A percentile compares a stretch with the other conserved stretches of the same genome.
phyloP scores from a whole-genome alignment of 2,797 vertebrate species.

The Cossypha niveicapilla region DNA sequence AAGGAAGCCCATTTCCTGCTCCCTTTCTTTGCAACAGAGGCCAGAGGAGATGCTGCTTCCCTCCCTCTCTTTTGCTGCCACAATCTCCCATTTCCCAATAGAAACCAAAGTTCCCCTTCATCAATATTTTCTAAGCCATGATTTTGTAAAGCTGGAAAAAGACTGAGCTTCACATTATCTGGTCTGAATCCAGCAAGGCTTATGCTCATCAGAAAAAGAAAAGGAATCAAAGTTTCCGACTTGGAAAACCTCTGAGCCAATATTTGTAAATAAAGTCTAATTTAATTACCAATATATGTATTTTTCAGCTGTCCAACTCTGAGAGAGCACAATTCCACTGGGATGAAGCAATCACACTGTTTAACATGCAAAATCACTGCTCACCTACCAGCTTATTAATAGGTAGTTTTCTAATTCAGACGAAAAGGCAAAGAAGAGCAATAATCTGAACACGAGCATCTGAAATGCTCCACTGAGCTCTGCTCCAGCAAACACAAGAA shows the following conservation, averaged over 20 bases:
- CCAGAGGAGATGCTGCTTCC: background rate
- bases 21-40: background rate
- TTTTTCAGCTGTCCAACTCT: background rate
- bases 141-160: background rate
- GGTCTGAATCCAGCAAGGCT: background rate
- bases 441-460: background rate
- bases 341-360: background rate
- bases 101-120: background rate
- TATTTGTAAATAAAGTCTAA: slow-evolving; percentile 15
- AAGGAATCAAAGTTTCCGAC: background rate
- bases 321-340: background rate
- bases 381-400: background rate
- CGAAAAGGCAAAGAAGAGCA: background rate
- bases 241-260: background rate
- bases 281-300: background rate
- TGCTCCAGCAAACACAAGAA: background rate
- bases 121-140: background rate
- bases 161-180: background rate
- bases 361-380: background rate
- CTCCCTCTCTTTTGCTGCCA: background rate
- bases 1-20: background rate
- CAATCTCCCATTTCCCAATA: background rate
- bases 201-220: background rate
- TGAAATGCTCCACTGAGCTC: slow-evolving; percentile 14
- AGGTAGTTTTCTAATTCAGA: background rate